Evolutionary conservation across 1,140 invertebrate species (phyloP).

Genomic region (Pentalonia nigronervosa): DNA sequence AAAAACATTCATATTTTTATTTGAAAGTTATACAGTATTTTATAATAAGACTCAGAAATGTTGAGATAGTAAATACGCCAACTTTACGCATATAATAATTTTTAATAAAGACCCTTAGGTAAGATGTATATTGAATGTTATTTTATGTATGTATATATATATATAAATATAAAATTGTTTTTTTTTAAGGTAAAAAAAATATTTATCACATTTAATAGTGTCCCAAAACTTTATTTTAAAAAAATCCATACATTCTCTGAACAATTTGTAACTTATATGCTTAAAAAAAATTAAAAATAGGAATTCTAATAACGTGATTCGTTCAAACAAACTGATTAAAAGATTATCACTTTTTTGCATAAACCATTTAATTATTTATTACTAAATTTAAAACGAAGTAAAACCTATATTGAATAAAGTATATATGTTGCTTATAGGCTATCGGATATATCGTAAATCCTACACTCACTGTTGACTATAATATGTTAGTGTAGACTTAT

Average conservation of each 20-base stretch:
- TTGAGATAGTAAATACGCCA: neutral
- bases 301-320: too few species aligned
- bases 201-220: neutral
- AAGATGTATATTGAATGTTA: neutral
- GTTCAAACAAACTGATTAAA: neutral
- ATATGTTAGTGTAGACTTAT: neutral
- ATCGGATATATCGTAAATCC: neutral
- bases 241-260: neutral
- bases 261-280: neutral
- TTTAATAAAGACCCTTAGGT: neutral
- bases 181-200: neutral
- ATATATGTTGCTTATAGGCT: neutral
- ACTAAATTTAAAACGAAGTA: neutral
- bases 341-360: neutral
- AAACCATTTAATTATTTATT: neutral
- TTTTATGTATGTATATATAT: neutral
- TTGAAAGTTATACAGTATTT: neutral
- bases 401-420: neutral
- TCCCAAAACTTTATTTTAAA: neutral
- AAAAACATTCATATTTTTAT: neutral
- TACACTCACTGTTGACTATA: neutral
- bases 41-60: neutral
- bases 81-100: neutral
- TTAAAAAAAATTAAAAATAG: neutral
- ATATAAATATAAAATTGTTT: neutral